Percentiles rank a stretch among this genome's conserved stretches.
Conservation (phyloP, 2,888 invertebrate species). For the Vanessa cardui region DNA sequence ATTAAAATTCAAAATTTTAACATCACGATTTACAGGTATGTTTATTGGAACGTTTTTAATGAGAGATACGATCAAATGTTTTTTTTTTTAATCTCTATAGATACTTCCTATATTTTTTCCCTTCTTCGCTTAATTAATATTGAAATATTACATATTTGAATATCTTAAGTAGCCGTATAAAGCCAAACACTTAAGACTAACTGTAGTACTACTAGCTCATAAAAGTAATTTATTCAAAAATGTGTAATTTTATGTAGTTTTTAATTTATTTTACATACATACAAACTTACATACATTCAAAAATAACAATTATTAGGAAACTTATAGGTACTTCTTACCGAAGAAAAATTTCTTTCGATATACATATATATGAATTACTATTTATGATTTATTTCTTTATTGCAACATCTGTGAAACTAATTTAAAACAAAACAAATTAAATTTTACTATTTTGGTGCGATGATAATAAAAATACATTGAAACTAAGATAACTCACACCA, state of each 20-base stretch:
- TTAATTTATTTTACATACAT: no score
- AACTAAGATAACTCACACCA: slow-evolving; percentile 15
- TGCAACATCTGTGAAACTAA: not conserved
- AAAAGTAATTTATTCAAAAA: no score
- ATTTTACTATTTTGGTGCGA: not conserved
- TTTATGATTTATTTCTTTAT: not conserved
- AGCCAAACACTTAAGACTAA: no score
- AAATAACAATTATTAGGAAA: not conserved
- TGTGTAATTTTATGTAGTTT: no score
- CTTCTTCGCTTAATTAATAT: not conserved
- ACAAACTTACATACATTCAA: not conserved
- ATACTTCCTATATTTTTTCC: slow-evolving; percentile 23
- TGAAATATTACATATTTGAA: no score
- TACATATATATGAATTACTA: not conserved
- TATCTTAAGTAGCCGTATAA: no score
- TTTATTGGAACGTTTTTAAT: slow-evolving; percentile 21
- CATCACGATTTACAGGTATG: slow-evolving; percentile 10
- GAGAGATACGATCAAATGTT: slow-evolving; percentile 26
- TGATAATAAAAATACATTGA: slow-evolving; percentile 2
- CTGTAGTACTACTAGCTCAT: no score
- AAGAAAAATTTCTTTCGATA: no score
- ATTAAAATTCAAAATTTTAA: slow-evolving; percentile 21
- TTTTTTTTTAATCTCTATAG: slow-evolving; percentile 30
- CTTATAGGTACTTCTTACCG: not conserved
- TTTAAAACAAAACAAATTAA: not conserved